phyloP scores from a whole-genome alignment of 1,140 invertebrate species.

The Drosophila rhopaloa region DNA sequence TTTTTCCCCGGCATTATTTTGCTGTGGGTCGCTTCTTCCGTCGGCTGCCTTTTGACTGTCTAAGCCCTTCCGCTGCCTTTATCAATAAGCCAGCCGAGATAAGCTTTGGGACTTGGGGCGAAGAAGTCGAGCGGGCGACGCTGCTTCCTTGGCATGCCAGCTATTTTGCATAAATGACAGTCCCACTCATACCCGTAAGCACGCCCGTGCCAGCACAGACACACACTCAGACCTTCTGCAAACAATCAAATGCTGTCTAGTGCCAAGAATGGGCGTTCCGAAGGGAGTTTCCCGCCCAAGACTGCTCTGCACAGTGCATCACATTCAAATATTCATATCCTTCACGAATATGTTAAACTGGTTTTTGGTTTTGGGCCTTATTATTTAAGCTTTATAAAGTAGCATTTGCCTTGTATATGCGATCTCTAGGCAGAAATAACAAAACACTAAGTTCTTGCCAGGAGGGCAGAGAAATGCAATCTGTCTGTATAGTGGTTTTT shows the following conservation, averaged over 20 bases:
- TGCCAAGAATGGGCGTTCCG: conserved; percentile 44
- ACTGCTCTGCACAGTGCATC: conserved; percentile 5
- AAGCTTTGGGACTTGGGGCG: conserved; percentile 54
- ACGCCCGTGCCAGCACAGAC: conserved; percentile 5
- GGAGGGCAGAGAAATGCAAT: too few relatives aligned
- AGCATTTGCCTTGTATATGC: too few relatives aligned
- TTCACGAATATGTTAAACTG: neutral
- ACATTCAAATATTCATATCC: neutral
- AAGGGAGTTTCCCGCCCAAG: conserved; percentile 9
- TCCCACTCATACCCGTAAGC: conserved; percentile 31
- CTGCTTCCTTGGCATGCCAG: conserved; percentile 73
- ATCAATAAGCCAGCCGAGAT: conserved; percentile 73
- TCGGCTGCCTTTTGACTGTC: conserved; percentile 62
- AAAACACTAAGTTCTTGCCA: too few relatives aligned
- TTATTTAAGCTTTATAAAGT: too few relatives aligned
- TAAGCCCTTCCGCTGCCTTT: conserved; percentile 77
- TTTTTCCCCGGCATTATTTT: conserved; percentile 30
- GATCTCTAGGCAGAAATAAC: too few relatives aligned
- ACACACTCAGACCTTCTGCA: conserved; percentile 16
- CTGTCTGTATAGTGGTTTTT: too few relatives aligned
- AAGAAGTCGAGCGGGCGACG: conserved; percentile 12
- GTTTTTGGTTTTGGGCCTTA: neutral
- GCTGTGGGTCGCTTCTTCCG: conserved; percentile 27
- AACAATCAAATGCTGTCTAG: conserved; percentile 64
- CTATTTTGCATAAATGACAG: conserved; percentile 78